phyloP scores from a whole-genome alignment of 2,888 invertebrate genomes.

The Chrysomela aeneicollis region DNA sequence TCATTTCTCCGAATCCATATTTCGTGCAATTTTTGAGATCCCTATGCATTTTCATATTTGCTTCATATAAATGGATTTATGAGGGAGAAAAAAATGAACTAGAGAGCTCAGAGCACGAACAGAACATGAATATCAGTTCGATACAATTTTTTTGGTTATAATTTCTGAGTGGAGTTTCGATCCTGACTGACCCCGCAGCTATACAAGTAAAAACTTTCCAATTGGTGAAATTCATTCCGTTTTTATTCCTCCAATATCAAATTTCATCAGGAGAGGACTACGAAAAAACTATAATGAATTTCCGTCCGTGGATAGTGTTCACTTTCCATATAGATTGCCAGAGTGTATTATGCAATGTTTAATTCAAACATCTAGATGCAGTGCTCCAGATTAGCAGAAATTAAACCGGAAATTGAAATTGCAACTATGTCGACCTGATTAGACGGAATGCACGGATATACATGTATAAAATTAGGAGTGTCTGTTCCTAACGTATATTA shows the following conservation, averaged over 20 bases:
- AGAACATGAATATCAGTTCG: too few relatives aligned
- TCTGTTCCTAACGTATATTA: neutral
- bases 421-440: slow-evolving; percentile 35
- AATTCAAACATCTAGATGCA: slow-evolving; percentile 23
- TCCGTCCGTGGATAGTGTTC: slow-evolving; percentile 1
- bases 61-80: too few relatives aligned
- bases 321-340: slow-evolving; percentile 34
- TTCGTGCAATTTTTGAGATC: too few relatives aligned
- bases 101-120: too few relatives aligned
- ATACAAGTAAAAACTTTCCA: neutral
- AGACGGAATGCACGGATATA: slow-evolving; percentile 19
- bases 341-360: slow-evolving; percentile 27
- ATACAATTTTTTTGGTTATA: too few relatives aligned
- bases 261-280: slow-evolving; percentile 1
- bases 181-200: neutral
- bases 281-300: slow-evolving; percentile 11
- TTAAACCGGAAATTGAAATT: slow-evolving; percentile 40
- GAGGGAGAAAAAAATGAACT: too few relatives aligned
- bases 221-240: neutral
- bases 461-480: slow-evolving; percentile 23
- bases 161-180: neutral
- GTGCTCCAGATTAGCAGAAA: slow-evolving; percentile 33
- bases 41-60: too few relatives aligned
- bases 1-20: too few relatives aligned
- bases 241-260: slow-evolving; percentile 6